Conservation (phyloP, 2,113 vertebrate genomes). For the Centropus unirufus region DNA sequence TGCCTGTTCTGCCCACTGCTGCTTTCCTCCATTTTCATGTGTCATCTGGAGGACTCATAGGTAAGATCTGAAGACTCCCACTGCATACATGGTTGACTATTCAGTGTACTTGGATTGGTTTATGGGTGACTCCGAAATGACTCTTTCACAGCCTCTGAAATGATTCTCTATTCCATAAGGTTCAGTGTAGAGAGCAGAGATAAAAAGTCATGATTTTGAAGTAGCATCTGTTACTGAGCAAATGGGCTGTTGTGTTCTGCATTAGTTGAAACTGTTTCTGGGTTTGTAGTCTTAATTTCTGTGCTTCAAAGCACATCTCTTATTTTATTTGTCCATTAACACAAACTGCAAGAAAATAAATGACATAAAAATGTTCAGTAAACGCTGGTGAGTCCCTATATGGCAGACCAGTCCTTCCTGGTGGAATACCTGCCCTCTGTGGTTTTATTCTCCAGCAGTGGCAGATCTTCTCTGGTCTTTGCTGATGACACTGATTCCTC, state of each 20-base stretch:
- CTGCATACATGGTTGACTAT: background rate
- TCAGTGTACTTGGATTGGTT: background rate
- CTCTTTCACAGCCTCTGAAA: background rate
- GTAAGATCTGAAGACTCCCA: background rate
- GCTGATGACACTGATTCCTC: background rate
- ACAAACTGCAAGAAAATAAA: background rate
- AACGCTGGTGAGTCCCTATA: background rate
- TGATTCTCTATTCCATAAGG: background rate
- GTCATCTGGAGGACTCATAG: accelerated
- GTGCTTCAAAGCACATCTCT: background rate
- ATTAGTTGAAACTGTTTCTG: background rate
- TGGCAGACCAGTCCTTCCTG: background rate
- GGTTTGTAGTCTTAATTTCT: background rate
- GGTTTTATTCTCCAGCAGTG: background rate
- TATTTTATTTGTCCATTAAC: background rate
- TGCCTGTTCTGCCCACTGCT: accelerated
- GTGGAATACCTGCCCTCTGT: background rate
- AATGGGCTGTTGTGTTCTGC: background rate
- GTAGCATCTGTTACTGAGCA: background rate
- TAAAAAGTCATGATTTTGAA: background rate
- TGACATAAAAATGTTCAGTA: background rate
- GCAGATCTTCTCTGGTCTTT: background rate
- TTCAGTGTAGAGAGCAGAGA: background rate
- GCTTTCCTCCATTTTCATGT: background rate
- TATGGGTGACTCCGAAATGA: background rate